Conservation (phyloP, 2,797 vertebrate genomes). For the Lates japonicus region DNA sequence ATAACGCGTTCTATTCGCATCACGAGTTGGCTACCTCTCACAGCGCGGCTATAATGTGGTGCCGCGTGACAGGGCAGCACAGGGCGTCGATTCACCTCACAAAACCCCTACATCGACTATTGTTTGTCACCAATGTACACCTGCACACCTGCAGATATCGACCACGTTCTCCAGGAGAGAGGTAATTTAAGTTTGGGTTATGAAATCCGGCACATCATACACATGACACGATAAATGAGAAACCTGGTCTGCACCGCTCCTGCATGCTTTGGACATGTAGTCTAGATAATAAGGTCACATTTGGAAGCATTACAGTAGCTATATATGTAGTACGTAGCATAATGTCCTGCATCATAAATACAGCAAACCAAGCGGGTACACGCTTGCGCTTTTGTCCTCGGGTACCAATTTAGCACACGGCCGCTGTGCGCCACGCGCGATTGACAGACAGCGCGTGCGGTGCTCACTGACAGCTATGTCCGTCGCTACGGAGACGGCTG, state of each 20-base stretch:
- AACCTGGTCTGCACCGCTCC: background rate
- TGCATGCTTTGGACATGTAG: background rate
- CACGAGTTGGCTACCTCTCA: constrained; percentile 1
- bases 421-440: constrained; percentile 24
- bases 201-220: background rate
- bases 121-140: background rate
- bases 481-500: constrained; percentile 32
- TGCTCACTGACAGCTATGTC: constrained; percentile 32
- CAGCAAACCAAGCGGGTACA: constrained; percentile 4
- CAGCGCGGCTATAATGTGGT: background rate
- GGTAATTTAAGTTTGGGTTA: background rate
- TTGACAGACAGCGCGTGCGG: constrained; percentile 8
- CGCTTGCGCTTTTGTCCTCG: background rate
- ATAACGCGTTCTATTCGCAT: constrained; percentile 5
- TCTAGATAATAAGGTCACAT: background rate
- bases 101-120: background rate
- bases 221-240: background rate
- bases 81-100: constrained; percentile 19
- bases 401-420: background rate
- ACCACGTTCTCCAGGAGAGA: background rate
- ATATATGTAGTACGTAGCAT: background rate
- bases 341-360: background rate
- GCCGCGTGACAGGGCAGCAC: constrained; percentile 27
- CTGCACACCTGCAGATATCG: background rate
- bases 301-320: background rate